Conservation (phyloP, 2,797 vertebrate species). For the Microctenopoma stevenorrisi region DNA sequence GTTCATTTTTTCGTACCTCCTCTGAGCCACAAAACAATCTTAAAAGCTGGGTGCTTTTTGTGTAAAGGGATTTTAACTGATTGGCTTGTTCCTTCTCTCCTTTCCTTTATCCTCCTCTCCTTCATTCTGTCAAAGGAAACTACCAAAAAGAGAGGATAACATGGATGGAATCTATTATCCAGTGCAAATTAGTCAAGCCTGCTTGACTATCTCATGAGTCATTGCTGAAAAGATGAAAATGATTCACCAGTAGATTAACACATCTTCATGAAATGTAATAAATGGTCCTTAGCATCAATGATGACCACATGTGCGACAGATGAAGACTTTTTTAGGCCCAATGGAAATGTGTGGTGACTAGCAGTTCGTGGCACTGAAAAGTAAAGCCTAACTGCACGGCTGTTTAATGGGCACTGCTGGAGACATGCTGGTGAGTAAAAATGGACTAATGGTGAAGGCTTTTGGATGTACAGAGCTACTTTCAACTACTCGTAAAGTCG, state of each 20-base stretch:
- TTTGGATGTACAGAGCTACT: constrained; percentile 1
- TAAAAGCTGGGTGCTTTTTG: constrained; percentile 2
- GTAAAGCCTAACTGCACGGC: constrained; percentile 59
- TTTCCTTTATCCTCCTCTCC: constrained; percentile 9
- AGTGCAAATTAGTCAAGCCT: constrained; percentile 72
- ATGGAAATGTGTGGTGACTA: constrained; percentile 47
- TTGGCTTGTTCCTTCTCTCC: constrained; percentile 23
- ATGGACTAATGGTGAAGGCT: constrained; percentile 25
- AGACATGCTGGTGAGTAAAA: constrained; percentile 45
- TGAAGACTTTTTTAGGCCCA: constrained; percentile 36
- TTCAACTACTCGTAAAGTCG: neutral
- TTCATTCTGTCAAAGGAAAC: constrained; percentile 29
- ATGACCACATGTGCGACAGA: constrained; percentile 57
- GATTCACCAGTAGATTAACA: constrained; percentile 71
- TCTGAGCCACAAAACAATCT: constrained; percentile 28
- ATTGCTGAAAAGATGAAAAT: constrained; percentile 74
- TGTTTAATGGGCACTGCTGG: constrained; percentile 58
- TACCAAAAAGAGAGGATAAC: constrained; percentile 50
- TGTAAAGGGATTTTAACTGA: constrained; percentile 16
- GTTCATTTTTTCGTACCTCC: constrained; percentile 19
- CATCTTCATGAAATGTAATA: constrained; percentile 64
- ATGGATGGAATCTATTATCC: constrained; percentile 71
- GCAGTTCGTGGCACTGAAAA: constrained; percentile 42
- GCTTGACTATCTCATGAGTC: constrained; percentile 69
- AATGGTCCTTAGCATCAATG: constrained; percentile 67